Conservation (phyloP, 2,888 invertebrate genomes). For the Heteromurus nitidus region DNA sequence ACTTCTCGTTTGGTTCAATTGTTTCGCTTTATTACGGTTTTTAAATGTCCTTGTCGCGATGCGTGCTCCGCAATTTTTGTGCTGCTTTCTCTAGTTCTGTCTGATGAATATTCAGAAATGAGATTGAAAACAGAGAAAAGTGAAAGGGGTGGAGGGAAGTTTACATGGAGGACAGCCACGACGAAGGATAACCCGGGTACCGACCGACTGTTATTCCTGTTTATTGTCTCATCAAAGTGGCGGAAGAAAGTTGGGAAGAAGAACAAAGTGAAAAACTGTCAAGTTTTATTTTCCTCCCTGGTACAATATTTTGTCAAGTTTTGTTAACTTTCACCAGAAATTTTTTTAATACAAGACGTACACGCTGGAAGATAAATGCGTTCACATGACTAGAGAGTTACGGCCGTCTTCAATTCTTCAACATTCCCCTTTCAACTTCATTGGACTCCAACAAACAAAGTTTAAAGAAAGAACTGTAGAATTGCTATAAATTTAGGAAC, state of each 20-base stretch:
- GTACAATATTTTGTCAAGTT: conserved; percentile 23
- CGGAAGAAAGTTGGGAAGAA: not conserved
- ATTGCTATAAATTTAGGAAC: too few relatives aligned
- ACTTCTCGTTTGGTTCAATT: not conserved
- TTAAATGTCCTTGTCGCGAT: not conserved
- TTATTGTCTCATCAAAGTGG: not conserved
- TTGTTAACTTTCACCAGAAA: conserved; percentile 14
- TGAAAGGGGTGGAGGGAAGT: not conserved
- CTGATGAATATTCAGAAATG: not conserved
- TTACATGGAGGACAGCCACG: not conserved
- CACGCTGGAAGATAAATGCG: too few relatives aligned
- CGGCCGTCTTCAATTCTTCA: too few relatives aligned
- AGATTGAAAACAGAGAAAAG: not conserved
- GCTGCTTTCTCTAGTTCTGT: not conserved
- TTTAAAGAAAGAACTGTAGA: too few relatives aligned
- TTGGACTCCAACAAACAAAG: too few relatives aligned
- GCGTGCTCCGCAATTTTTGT: not conserved
- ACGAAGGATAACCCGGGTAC: too few relatives aligned
- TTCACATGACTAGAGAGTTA: too few relatives aligned
- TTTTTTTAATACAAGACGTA: too few relatives aligned
- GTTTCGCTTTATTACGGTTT: not conserved
- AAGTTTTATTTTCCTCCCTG: not conserved
- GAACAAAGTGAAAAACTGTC: conserved; percentile 12
- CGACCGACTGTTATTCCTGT: not conserved
- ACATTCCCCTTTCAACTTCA: too few relatives aligned